Conservation (phyloP, 2,113 vertebrate genomes). For the Pontoporia blainvillei region DNA sequence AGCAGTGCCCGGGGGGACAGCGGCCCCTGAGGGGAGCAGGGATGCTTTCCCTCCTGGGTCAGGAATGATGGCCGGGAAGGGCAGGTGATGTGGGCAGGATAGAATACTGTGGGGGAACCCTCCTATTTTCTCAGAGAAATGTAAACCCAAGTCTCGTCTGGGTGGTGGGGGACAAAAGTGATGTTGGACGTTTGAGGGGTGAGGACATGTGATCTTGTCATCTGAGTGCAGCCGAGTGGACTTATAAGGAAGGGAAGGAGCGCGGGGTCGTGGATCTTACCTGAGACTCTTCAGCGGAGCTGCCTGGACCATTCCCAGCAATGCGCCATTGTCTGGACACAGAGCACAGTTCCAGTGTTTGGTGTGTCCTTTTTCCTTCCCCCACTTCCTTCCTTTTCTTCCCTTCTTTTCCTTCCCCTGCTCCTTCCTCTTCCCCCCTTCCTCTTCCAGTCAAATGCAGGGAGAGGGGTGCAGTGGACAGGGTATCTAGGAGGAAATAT, state of each 20-base stretch:
- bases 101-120: background rate
- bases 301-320: rapidly evolving
- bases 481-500: background rate
- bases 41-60: background rate
- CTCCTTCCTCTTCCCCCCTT: rapidly evolving
- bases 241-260: background rate
- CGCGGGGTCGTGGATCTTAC: background rate
- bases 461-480: background rate
- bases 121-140: background rate
- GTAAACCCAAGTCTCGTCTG: background rate
- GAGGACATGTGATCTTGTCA: background rate
- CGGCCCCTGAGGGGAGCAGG: background rate
- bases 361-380: background rate
- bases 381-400: too few species aligned
- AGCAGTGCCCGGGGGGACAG: background rate
- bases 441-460: background rate
- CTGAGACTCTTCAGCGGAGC: rapidly evolving
- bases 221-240: background rate
- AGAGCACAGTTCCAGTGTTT: rapidly evolving
- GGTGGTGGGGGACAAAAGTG: background rate
- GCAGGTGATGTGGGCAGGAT: background rate
- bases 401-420: background rate
- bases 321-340: rapidly evolving
- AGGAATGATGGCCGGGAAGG: background rate
- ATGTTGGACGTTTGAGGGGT: background rate